A percentile compares a stretch with the other conserved stretches of the same genome.
phyloP scores from a whole-genome alignment of 2,113 vertebrate genomes.

The Prionailurus bengalensis region DNA sequence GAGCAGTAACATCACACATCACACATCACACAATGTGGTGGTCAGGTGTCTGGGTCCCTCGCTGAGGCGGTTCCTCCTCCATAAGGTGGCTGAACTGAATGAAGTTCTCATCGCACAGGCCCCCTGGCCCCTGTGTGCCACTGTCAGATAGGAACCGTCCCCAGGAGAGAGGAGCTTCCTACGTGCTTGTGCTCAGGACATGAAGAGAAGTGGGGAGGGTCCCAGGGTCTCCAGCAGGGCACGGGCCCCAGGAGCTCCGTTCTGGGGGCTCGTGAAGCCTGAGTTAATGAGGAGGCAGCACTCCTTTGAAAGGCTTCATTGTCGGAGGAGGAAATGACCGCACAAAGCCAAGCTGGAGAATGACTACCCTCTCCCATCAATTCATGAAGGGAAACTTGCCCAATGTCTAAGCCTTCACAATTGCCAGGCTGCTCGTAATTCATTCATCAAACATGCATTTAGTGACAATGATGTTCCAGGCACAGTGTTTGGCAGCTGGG shows the following conservation, averaged over 20 bases:
- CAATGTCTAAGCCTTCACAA: not conserved
- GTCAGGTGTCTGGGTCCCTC: not conserved
- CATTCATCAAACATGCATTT: not conserved
- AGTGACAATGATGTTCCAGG: not conserved
- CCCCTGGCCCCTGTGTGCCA: not conserved
- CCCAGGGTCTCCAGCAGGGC: not conserved
- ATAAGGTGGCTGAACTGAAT: not conserved
- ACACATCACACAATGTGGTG: not conserved
- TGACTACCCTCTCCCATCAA: not conserved
- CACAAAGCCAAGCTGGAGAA: not conserved
- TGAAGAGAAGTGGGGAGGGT: not conserved
- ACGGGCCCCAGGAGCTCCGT: not conserved
- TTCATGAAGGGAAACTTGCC: not conserved
- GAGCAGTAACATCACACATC: not conserved
- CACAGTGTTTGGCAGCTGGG: not conserved
- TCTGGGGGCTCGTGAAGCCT: not conserved
- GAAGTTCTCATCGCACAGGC: not conserved
- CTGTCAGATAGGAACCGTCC: not conserved
- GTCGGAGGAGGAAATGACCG: not conserved
- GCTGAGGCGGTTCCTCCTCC: not conserved
- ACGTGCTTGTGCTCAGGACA: fast-evolving
- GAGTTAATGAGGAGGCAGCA: not conserved
- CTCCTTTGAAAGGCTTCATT: not conserved
- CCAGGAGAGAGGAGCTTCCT: not conserved
- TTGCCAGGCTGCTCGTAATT: not conserved